phyloP scores from a whole-genome alignment of 1,140 invertebrate genomes.

The Pissodes strobi region DNA sequence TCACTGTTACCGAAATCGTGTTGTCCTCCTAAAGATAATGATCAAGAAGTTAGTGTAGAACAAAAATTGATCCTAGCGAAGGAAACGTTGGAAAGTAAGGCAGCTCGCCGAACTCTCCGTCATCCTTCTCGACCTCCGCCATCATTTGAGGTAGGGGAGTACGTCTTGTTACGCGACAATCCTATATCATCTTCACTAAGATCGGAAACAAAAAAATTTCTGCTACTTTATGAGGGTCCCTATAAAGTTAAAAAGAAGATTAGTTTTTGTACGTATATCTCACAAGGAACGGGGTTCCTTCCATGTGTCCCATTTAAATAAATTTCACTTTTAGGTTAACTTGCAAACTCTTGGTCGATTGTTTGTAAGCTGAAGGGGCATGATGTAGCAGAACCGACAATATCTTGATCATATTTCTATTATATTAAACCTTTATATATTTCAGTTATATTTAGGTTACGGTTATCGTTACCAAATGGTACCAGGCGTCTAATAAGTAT shows the following conservation, averaged over 20 bases:
- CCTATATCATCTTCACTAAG: background rate
- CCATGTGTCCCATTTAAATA: background rate
- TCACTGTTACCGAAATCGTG: background rate
- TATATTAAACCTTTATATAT: too few species aligned
- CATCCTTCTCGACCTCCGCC: background rate
- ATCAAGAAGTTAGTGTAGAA: background rate
- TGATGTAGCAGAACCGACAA: too few species aligned
- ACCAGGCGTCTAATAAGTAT: too few species aligned
- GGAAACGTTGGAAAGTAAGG: background rate
- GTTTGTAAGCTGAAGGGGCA: too few species aligned
- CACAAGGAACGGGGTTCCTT: conserved; percentile 2
- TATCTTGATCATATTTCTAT: too few species aligned
- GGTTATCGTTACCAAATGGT: too few species aligned
- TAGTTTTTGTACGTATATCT: conserved; percentile 4
- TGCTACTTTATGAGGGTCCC: conserved; percentile 9
- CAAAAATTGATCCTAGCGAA: too few species aligned
- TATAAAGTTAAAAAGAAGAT: conserved; percentile 6
- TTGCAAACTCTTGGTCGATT: too few species aligned
- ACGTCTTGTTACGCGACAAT: background rate
- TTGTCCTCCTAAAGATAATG: background rate
- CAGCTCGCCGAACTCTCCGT: background rate
- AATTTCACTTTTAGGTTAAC: background rate
- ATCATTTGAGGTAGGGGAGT: background rate
- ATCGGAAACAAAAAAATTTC: conserved; percentile 7
- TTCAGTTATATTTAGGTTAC: too few species aligned